Evolutionary conservation across 2,888 invertebrate genomes (phyloP), one percentile per base, ranked within the genome.

Genomic region (Celastrina argiolus): DNA sequence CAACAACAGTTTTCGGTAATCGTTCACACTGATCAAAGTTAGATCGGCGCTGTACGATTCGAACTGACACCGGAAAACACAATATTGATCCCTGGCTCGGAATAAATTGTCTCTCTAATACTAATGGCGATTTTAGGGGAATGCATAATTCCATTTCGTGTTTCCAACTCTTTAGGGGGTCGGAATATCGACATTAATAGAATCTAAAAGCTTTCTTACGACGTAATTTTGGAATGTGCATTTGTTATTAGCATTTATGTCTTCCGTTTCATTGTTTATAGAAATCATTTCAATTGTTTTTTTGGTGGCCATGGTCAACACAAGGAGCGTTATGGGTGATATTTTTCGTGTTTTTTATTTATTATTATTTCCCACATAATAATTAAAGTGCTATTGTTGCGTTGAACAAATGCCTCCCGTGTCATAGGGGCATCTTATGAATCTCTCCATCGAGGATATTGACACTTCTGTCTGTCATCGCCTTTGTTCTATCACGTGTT

Each of bases 141-240:
- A 82, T 81, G 80, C 79, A 81, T 88, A 88, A 89, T 89, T 89
- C 85, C 84, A 87, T 90, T 89, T 82, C 82, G 82, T 87, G 87
- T 85, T 85, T 84, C 79, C 82, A 88, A 88, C 89, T 90, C 87
- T 88, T 90, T 88, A 78, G 81, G 86, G 86, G 85, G 82, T 80
- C 77, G 80, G 73, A 79, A 80, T 83, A 85, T 82, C 81, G 83
- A 81, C 84, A 85, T 84, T 88, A 87, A 88, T 87, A 83, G 83
- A 80, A 84, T 84, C 81, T 84, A 81, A 89, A 88, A 87, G 86
- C 86, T 87, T 88, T 81, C 84, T 82, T 81, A 75, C 74, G 76
- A 79, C 77, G 74, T 81, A 81, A 78, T 82, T 84, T 77, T 76
- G 73, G 74, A 85, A 81, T 80, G 77, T 69, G 67, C 65, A 39